Percentiles rank a stretch among this genome's conserved stretches.
Evolutionary conservation across 2,888 invertebrate genomes (phyloP).

Genomic region (Nasonia oneida): DNA sequence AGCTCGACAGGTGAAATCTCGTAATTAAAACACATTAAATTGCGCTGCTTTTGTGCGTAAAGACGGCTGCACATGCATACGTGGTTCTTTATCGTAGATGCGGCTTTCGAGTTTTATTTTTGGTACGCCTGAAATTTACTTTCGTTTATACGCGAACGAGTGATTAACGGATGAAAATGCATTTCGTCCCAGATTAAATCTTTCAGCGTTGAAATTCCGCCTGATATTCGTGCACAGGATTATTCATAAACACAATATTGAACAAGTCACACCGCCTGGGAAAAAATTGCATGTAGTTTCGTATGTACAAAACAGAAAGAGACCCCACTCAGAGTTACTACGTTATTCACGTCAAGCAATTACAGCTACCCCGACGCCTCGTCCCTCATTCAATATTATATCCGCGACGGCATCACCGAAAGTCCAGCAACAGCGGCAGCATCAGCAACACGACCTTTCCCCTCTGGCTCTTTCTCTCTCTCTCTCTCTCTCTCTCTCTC

Average conservation of each 20-base stretch:
- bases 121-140: too few species aligned
- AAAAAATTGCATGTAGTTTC: not conserved
- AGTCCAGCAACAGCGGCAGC: not conserved
- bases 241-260: not conserved
- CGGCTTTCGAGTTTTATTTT: too few species aligned
- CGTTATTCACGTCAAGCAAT: not conserved
- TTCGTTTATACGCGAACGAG: too few species aligned
- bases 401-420: not conserved
- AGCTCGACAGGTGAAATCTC: conserved; percentile 1
- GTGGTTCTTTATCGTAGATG: not conserved
- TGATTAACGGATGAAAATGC: too few species aligned
- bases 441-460: not conserved
- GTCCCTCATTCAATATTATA: conserved; percentile 33
- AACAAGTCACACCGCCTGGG: not conserved
- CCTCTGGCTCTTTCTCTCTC: not conserved
- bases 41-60: not conserved
- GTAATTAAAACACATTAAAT: not conserved
- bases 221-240: not conserved
- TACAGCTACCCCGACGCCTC: conserved; percentile 27
- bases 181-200: too few species aligned
- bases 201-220: too few species aligned
- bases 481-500: not conserved
- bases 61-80: not conserved
- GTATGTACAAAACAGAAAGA: not conserved
- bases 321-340: not conserved